Evolutionary conservation across 2,888 invertebrate genomes (phyloP).

Genomic region (Ditylenchus weischeri): DNA sequence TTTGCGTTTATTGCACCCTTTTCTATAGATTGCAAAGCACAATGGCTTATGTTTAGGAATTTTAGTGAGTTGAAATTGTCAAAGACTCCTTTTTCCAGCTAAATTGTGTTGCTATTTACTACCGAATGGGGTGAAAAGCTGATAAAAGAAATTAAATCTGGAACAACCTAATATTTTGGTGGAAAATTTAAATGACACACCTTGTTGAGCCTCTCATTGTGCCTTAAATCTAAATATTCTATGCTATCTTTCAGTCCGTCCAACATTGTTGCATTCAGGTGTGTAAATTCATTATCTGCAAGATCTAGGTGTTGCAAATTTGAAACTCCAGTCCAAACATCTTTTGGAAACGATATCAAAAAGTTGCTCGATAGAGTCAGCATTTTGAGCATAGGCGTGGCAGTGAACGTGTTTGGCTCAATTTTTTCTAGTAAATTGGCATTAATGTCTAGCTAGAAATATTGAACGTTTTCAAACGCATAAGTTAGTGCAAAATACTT

Average conservation of each 20-base stretch:
- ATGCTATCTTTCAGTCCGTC: slow-evolving; percentile 36
- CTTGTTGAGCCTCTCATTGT: slow-evolving; percentile 32
- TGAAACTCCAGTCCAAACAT: slow-evolving; percentile 79
- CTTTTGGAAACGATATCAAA: slow-evolving; percentile 61
- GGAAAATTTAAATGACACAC: slow-evolving; percentile 9
- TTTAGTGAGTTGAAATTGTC: background rate
- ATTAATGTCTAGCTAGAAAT: slow-evolving; percentile 71
- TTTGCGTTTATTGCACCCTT: background rate
- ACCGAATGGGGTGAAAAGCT: background rate
- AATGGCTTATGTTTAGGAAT: slow-evolving; percentile 16
- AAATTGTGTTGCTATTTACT: slow-evolving; percentile 11
- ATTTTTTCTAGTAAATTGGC: slow-evolving; percentile 78
- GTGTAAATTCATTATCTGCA: slow-evolving; percentile 62
- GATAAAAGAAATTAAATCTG: background rate
- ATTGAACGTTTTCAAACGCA: no score
- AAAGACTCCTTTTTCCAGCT: slow-evolving; percentile 15
- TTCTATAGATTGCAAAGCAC: slow-evolving; percentile 1
- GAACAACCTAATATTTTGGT: background rate
- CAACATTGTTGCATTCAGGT: slow-evolving; percentile 41
- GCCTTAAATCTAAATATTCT: slow-evolving; percentile 39
- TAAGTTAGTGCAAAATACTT: no score
- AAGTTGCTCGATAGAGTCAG: slow-evolving; percentile 70
- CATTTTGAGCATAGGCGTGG: slow-evolving; percentile 76
- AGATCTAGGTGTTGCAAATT: slow-evolving; percentile 79
- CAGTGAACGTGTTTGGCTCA: slow-evolving; percentile 78